phyloP scores from a whole-genome alignment of 2,888 invertebrate genomes.

The Drosophila rellima region DNA sequence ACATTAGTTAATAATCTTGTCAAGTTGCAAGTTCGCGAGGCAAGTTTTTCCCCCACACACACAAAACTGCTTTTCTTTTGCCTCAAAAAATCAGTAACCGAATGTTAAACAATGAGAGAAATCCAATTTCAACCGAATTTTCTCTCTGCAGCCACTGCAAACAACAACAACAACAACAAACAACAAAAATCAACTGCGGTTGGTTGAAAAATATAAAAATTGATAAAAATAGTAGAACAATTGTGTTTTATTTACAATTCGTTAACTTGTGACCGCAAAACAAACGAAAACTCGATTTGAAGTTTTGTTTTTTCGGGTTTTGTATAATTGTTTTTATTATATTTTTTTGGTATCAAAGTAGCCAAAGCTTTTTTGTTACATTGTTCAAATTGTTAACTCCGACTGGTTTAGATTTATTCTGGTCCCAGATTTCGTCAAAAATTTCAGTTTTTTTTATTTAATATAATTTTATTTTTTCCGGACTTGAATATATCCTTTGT shows the following conservation, averaged over 20 bases:
- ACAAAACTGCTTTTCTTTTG: not conserved
- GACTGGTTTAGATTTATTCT: conserved; percentile 15
- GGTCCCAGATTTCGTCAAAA: conserved; percentile 22
- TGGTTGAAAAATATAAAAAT: conserved; percentile 81
- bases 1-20: conserved; percentile 46
- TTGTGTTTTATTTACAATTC: conserved; percentile 47
- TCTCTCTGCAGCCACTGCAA: conserved; percentile 44
- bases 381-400: not conserved
- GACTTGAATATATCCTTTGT: conserved; percentile 9
- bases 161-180: conserved; percentile 62
- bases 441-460: conserved; percentile 18
- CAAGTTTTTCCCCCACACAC: not conserved
- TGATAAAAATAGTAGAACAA: conserved; percentile 83
- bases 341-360: conserved; percentile 18
- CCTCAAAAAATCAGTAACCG: conserved; percentile 9
- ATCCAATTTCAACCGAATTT: conserved; percentile 29
- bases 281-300: no score
- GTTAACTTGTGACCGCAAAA: not conserved
- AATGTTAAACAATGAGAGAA: conserved; percentile 26
- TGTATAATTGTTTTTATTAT: not conserved
- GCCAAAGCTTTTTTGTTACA: not conserved
- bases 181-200: conserved; percentile 73
- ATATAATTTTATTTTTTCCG: conserved; percentile 12
- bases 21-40: conserved; percentile 27
- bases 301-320: no score